Percentiles rank a stretch among this genome's conserved stretches.
phyloP scores from a whole-genome alignment of 2,797 vertebrate species.

The Novumbra hubbsi region DNA sequence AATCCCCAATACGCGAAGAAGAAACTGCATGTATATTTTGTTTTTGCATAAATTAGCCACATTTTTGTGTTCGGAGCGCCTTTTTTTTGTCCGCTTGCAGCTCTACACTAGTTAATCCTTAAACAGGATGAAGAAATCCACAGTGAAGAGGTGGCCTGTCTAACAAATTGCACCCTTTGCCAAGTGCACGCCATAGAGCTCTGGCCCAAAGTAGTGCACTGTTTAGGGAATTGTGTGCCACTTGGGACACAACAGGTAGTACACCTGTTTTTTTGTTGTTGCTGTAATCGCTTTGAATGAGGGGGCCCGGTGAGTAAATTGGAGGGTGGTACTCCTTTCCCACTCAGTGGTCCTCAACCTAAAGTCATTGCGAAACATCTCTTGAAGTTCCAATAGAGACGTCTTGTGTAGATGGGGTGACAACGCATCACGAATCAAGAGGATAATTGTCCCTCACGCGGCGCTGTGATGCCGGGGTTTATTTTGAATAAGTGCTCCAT shows the following conservation, averaged over 20 bases:
- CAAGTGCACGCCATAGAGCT: background rate
- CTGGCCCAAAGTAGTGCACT: background rate
- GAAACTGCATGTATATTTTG: background rate
- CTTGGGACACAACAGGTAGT: background rate
- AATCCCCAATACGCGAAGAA: too few species aligned
- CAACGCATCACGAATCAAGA: slow-evolving; percentile 38
- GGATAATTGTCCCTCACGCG: slow-evolving; percentile 9
- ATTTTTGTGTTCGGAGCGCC: slow-evolving; percentile 17
- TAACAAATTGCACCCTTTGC: background rate
- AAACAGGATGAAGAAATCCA: slow-evolving; percentile 53
- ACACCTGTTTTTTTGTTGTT: slow-evolving; percentile 38
- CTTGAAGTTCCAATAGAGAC: slow-evolving; percentile 46
- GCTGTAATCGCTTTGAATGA: slow-evolving; percentile 47
- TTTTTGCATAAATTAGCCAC: slow-evolving; percentile 27
- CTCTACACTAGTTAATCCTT: slow-evolving; percentile 36
- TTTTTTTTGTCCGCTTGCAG: slow-evolving; percentile 30
- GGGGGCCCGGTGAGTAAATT: slow-evolving; percentile 46
- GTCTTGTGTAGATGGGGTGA: slow-evolving; percentile 44
- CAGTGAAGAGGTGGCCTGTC: slow-evolving; percentile 27
- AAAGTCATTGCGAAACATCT: slow-evolving; percentile 35
- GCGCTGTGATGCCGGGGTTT: slow-evolving; percentile 25
- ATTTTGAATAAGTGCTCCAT: slow-evolving; percentile 43
- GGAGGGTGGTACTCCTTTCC: slow-evolving; percentile 43
- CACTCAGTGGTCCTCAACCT: slow-evolving; percentile 46
- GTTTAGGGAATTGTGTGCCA: background rate